These are phyloP conservation scores for Augiades crinisus DNA, from an alignment of 2,888 invertebrate genomes.

Conservation along the genomic window DNA sequence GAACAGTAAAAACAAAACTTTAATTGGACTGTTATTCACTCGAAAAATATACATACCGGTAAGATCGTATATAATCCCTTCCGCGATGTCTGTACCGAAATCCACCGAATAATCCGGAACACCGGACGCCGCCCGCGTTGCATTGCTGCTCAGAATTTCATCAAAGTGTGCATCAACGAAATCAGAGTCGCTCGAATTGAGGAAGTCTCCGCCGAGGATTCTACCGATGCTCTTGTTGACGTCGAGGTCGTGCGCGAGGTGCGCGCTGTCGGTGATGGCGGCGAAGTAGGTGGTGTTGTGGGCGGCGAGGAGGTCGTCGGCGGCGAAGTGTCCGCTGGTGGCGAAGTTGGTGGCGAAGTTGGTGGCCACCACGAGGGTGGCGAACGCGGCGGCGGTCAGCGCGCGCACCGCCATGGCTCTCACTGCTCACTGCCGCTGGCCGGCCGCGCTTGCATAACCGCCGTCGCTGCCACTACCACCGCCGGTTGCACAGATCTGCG, in stretches of 20 bases:
- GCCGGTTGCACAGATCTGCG: neutral
- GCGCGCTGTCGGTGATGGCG: neutral
- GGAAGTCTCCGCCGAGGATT: neutral
- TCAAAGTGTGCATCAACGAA: neutral
- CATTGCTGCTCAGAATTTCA: neutral
- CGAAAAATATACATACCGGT: conserved; percentile 10
- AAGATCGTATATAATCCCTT: conserved; percentile 6
- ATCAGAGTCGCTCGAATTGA: neutral
- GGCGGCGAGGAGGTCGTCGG: neutral
- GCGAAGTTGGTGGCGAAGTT: conserved; percentile 28
- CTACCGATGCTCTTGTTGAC: neutral
- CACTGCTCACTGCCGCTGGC: neutral
- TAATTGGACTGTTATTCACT: no score
- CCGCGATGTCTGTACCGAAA: neutral
- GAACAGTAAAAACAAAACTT: no score
- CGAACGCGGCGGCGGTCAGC: conserved; percentile 34
- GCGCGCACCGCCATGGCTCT: conserved; percentile 25
- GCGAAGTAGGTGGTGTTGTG: neutral
- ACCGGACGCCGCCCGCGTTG: neutral
- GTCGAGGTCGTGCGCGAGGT: neutral
- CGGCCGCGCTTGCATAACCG: neutral
- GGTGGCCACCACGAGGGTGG: conserved; percentile 30
- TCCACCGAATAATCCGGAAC: neutral
- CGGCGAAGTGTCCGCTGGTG: conserved; percentile 1
- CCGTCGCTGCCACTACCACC: conserved; percentile 10